Evolutionary conservation across 2,113 vertebrate genomes (phyloP), one percentile per base, ranked within the genome.

Genomic region (Rana temporaria): DNA sequence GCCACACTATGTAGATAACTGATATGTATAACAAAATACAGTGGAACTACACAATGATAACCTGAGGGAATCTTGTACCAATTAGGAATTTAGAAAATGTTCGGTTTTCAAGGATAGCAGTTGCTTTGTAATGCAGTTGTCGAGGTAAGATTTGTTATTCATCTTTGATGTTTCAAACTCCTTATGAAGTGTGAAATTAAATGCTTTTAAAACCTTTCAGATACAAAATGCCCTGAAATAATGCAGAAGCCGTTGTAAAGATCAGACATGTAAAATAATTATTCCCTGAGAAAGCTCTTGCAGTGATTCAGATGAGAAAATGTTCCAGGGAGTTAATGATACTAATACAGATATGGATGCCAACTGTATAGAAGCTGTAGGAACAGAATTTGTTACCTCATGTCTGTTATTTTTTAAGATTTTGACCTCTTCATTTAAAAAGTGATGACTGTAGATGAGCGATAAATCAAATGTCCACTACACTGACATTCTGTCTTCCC

Each of bases 211-310:
- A 68, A 22, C 53, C 38, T 19, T 70, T 60, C 55, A 52, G 55
- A 69, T 42, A 67, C 66, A 69, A 38, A 79, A 34, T 70, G 32
- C 30, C 19, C 55, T 26, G 19, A 79, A 79, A 79, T 70, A 80
- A 62, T 80, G 55, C 34, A 80, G 56, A 30, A 80, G 20, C 55
- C 26, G 56, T 60, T 79, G 32, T 69, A 48, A 62, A 80, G 30
- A 80, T 52, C 70, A 62, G 66, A 79, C 17, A 48, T 30, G 68
- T 38, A 70, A 80, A 64, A 69, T 24, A 79, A 70, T 24, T 70
- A 32, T 38, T 80, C 53, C 69, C n/a, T 24, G 6, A 59, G 65
- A 69, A 79, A 52, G 16, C 56, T 80, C 38, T 77, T 1, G 8
- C 20, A 67, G 64, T 67, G 64, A 53, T 65, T 77, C 38, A 77